Evolutionary conservation across 2,888 invertebrate species (phyloP).

Genomic region (Mimachlamys varia): DNA sequence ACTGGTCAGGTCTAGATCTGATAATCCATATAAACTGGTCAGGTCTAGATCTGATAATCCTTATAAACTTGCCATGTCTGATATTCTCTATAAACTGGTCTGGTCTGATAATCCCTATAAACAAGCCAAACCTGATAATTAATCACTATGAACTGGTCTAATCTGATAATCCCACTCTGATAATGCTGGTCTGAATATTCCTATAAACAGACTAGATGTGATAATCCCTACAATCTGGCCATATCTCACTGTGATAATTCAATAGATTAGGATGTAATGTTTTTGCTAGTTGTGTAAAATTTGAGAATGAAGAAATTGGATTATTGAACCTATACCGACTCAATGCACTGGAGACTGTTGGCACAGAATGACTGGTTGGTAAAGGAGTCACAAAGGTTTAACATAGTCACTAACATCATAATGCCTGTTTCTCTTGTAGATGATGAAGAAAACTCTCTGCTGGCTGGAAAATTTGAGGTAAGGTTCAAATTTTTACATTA

Average conservation of each 20-base stretch:
- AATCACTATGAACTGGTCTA: no score
- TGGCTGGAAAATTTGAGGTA: constrained; percentile 83
- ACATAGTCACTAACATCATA: background rate
- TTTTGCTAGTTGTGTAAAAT: background rate
- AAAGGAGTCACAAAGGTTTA: background rate
- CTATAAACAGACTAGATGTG: background rate
- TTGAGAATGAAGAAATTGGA: background rate
- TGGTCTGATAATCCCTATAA: no score
- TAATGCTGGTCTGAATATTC: background rate
- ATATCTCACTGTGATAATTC: background rate
- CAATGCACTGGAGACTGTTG: background rate
- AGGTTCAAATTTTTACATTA: background rate
- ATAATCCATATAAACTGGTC: no score
- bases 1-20: no score
- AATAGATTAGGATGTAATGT: background rate
- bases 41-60: background rate
- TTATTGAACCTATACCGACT: background rate
- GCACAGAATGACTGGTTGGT: background rate
- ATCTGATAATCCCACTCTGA: no score
- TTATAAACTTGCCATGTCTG: background rate
- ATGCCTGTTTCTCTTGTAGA: constrained; percentile 66
- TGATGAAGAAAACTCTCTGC: constrained; percentile 82
- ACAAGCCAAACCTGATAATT: no score
- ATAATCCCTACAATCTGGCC: background rate
- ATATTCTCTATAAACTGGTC: background rate